These are phyloP conservation scores for Cheilosia impressa DNA, from an alignment of 2,888 invertebrate genomes.

Conservation along the genomic window DNA sequence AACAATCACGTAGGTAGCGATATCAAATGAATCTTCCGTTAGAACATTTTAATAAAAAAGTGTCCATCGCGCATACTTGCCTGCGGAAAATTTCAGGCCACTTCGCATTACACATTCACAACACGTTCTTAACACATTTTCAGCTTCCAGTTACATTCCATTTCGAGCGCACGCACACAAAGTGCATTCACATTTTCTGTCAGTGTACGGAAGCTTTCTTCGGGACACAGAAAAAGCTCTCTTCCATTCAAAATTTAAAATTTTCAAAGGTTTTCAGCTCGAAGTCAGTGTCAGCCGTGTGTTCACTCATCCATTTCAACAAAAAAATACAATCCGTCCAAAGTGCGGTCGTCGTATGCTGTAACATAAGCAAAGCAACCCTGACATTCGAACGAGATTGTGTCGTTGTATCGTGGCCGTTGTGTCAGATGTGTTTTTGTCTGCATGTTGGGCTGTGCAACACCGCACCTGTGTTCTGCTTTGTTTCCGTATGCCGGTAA, in stretches of 20 bases:
- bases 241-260: constrained; percentile 10
- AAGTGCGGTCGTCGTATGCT: background rate
- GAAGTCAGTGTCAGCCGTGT: constrained; percentile 52
- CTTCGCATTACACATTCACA: constrained; percentile 43
- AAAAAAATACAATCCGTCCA: constrained; percentile 16
- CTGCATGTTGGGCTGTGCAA: constrained; percentile 12
- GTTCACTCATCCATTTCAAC: constrained; percentile 42
- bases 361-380: constrained; percentile 46
- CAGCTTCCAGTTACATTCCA: constrained; percentile 47
- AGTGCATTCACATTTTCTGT: constrained; percentile 39
- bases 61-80: background rate
- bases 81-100: background rate
- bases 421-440: constrained; percentile 16
- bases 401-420: background rate
- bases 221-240: constrained; percentile 19
- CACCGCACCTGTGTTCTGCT: constrained; percentile 35
- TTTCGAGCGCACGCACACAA: constrained; percentile 13
- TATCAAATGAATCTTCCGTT: constrained; percentile 40
- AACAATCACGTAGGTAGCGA: constrained; percentile 30
- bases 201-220: constrained; percentile 40
- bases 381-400: constrained; percentile 63
- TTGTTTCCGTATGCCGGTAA: constrained; percentile 52
- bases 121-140: constrained; percentile 63
- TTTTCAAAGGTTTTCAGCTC: constrained; percentile 28
- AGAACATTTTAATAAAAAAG: constrained; percentile 35